Evolutionary conservation across 2,113 vertebrate genomes (phyloP).

Genomic region (Oophaga pumilio): DNA sequence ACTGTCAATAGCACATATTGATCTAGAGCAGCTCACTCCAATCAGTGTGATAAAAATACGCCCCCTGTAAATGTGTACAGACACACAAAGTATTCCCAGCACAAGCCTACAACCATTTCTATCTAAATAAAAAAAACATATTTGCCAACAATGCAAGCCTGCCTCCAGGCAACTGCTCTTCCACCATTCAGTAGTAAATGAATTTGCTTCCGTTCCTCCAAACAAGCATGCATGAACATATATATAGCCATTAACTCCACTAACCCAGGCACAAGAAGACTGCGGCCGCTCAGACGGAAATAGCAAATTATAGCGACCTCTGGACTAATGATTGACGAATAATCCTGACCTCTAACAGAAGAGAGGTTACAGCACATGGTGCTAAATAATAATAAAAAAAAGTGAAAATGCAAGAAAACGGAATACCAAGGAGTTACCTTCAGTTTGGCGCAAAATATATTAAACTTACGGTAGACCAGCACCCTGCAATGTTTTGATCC

Average conservation of each 20-base stretch:
- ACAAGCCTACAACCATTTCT: neutral
- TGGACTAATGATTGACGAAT: neutral
- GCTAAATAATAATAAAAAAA: neutral
- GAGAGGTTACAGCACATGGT: neutral
- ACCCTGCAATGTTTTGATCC: neutral
- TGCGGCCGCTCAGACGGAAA: slow-evolving; percentile 21
- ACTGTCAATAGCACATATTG: neutral
- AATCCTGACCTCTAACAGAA: slow-evolving; percentile 2
- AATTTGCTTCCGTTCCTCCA: slow-evolving; percentile 24
- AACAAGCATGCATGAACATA: slow-evolving; percentile 44
- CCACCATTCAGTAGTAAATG: slow-evolving; percentile 28
- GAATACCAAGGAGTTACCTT: neutral
- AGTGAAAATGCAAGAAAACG: neutral
- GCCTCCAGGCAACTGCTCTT: slow-evolving; percentile 30
- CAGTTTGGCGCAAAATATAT: neutral
- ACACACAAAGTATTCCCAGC: neutral
- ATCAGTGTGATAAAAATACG: neutral
- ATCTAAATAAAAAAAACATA: neutral
- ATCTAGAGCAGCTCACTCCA: neutral
- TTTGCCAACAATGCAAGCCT: slow-evolving; percentile 28
- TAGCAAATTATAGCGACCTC: slow-evolving; percentile 11
- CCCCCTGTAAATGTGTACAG: neutral
- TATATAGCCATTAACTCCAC: slow-evolving; percentile 23
- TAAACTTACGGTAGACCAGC: neutral
- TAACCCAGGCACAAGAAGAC: slow-evolving; percentile 13